phyloP scores from a whole-genome alignment of 1,140 invertebrate genomes.

The Xylocopa sonorina region DNA sequence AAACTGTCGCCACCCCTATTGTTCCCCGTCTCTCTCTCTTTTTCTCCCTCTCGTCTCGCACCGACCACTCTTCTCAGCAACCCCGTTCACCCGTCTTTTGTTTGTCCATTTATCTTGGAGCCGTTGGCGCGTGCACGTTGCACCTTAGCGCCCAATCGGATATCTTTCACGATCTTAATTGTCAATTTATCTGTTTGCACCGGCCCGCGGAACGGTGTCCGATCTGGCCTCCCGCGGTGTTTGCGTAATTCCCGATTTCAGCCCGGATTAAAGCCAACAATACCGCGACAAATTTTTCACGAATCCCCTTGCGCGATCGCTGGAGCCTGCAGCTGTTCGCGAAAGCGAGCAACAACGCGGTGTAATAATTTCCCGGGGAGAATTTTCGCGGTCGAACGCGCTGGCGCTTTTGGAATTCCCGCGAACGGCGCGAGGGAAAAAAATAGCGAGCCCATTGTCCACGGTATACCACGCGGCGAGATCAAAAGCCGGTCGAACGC shows the following conservation, averaged over 20 bases:
- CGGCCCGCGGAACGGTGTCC: too few relatives aligned
- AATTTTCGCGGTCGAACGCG: background rate
- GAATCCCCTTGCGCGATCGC: background rate
- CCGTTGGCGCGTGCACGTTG: background rate
- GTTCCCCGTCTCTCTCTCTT: background rate
- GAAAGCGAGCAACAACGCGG: background rate
- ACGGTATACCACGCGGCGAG: background rate
- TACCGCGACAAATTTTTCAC: background rate
- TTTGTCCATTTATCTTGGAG: conserved; percentile 42
- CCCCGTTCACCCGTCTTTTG: conserved; percentile 15
- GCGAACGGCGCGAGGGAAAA: background rate
- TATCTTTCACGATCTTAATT: conserved; percentile 7
- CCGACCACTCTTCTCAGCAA: too few relatives aligned
- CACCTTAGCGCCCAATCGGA: background rate
- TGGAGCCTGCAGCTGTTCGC: background rate
- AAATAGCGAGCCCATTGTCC: background rate
- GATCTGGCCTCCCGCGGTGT: background rate
- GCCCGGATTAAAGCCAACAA: background rate
- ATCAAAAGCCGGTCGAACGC: conserved; percentile 8
- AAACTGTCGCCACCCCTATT: conserved; percentile 32
- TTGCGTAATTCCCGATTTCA: background rate
- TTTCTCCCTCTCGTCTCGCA: background rate
- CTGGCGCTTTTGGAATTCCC: background rate
- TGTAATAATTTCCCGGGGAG: conserved; percentile 12
- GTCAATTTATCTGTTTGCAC: conserved; percentile 1